A percentile compares a stretch with the other conserved stretches of the same genome.
Evolutionary conservation across 2,888 invertebrate genomes (phyloP).

Genomic region (Oscheius myriophilus): DNA sequence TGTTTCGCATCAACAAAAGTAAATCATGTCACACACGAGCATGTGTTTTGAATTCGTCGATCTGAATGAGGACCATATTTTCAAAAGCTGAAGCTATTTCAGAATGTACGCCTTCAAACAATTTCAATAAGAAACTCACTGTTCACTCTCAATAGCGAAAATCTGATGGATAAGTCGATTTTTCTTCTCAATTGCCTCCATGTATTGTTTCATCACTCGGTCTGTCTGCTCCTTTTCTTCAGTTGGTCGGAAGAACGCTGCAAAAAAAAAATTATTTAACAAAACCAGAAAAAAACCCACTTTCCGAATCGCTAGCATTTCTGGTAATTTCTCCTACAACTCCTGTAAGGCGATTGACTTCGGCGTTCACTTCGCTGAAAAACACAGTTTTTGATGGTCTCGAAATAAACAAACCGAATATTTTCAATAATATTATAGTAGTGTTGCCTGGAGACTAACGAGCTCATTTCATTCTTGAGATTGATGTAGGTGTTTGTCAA

Average conservation of each 20-base stretch:
- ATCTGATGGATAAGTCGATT: conserved; percentile 44
- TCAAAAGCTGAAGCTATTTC: too few species aligned
- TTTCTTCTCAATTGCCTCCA: conserved; percentile 48
- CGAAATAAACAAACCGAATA: conserved; percentile 36
- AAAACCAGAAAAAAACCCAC: neutral
- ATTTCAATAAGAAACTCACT: conserved; percentile 36
- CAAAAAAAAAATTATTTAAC: neutral
- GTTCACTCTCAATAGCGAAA: conserved; percentile 44
- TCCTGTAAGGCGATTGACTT: conserved; percentile 35
- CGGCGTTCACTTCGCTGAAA: conserved; percentile 13
- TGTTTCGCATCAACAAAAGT: neutral
- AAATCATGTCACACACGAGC: neutral
- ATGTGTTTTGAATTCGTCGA: too few species aligned
- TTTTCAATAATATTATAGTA: conserved; percentile 59
- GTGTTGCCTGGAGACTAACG: conserved; percentile 47
- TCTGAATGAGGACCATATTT: too few species aligned
- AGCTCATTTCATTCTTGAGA: conserved; percentile 56
- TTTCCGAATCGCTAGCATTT: conserved; percentile 20
- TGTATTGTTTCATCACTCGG: conserved; percentile 52
- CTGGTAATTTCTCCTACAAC: conserved; percentile 28
- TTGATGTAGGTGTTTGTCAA: conserved; percentile 50
- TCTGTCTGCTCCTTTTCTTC: conserved; percentile 60
- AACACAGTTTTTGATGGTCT: too few species aligned
- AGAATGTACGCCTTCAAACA: too few species aligned
- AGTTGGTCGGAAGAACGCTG: conserved; percentile 46